A percentile compares a stretch with the other conserved stretches of the same genome.
Evolutionary conservation across 1,140 invertebrate species (phyloP).

Genomic region (Penaeus vannamei): DNA sequence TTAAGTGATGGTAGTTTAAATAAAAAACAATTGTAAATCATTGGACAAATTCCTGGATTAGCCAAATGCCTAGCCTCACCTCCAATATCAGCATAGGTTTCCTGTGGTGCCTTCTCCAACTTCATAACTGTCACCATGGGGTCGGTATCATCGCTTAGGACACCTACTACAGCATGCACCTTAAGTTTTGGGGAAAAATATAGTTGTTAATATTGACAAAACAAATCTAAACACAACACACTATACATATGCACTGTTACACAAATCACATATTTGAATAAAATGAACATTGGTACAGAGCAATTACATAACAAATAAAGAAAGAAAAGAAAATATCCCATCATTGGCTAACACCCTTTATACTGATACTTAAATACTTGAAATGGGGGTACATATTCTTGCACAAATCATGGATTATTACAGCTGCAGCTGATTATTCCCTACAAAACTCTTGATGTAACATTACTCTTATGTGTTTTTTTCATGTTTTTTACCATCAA

Average conservation of each 20-base stretch:
- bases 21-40: not conserved
- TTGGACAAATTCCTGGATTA: not conserved
- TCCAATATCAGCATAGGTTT: constrained; percentile 99
- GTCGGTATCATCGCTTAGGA: constrained; percentile 99
- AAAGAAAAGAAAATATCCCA: not conserved
- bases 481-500: too few relatives aligned
- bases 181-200: constrained; percentile 63
- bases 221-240: too few relatives aligned
- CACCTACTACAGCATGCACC: constrained; percentile 98
- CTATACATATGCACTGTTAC: not conserved
- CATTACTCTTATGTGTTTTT: too few relatives aligned
- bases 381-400: too few relatives aligned
- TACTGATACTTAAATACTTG: too few relatives aligned
- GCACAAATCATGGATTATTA: too few relatives aligned
- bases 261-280: too few relatives aligned
- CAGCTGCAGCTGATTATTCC: too few relatives aligned
- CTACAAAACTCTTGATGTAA: too few relatives aligned
- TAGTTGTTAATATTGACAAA: too few relatives aligned
- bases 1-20: not conserved
- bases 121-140: constrained; percentile 99
- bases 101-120: constrained; percentile 98
- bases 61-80: constrained; percentile 72
- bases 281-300: too few relatives aligned
- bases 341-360: too few relatives aligned
- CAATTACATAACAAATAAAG: not conserved